phyloP scores from a whole-genome alignment of 1,140 invertebrate genomes.

The Eurosta solidaginis region DNA sequence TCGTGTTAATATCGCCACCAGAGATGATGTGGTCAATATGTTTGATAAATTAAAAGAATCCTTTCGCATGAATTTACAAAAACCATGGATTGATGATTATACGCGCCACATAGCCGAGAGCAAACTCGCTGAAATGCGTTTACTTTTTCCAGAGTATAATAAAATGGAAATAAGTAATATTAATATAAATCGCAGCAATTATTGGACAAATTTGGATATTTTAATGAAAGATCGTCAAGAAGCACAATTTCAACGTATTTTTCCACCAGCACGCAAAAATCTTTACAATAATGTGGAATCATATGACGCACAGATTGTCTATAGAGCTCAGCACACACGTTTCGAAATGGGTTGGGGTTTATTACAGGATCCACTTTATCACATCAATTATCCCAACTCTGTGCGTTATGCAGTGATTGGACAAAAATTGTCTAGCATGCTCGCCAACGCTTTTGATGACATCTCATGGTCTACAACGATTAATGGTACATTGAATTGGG shows the following conservation, averaged over 20 bases:
- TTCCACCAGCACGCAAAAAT: conserved; percentile 32
- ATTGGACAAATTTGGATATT: conserved; percentile 49
- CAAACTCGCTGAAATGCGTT: conserved; percentile 40
- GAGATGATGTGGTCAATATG: conserved; percentile 30
- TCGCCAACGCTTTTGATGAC: conserved; percentile 94
- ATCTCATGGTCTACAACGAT: conserved; percentile 90
- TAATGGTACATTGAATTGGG: conserved; percentile 78
- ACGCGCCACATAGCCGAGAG: conserved; percentile 42
- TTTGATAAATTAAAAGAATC: conserved; percentile 37
- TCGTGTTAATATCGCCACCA: conserved; percentile 37
- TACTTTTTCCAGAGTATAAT: conserved; percentile 42
- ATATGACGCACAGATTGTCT: conserved; percentile 43
- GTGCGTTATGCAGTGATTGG: conserved; percentile 95
- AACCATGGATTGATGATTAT: conserved; percentile 46
- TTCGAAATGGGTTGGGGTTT: conserved; percentile 95
- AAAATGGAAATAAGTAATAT: conserved; percentile 33
- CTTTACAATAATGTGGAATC: conserved; percentile 45
- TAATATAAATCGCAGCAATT: conserved; percentile 39
- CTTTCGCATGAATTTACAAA: conserved; percentile 41
- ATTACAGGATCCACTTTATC: conserved; percentile 90
- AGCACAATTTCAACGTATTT: conserved; percentile 40
- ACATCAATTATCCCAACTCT: conserved; percentile 81
- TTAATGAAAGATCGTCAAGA: conserved; percentile 31
- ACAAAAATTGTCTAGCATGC: conserved; percentile 88
- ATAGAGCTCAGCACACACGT: conserved; percentile 87